Conservation (phyloP, 2,888 invertebrate species). For the Monopis laevigella region DNA sequence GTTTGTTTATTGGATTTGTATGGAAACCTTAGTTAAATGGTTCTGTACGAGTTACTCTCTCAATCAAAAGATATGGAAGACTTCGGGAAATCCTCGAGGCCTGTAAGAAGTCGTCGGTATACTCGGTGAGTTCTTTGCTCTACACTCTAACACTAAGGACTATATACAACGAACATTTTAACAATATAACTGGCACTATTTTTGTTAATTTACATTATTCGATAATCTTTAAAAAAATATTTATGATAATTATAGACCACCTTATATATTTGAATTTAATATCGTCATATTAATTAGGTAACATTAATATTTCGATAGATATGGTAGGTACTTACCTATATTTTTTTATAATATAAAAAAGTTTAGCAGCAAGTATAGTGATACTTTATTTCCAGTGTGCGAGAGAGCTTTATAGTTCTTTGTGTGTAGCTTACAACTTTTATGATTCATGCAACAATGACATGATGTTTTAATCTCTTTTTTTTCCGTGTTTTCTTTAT, state of each 20-base stretch:
- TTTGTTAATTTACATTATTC: too few relatives aligned
- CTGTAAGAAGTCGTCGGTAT: slow-evolving; percentile 76
- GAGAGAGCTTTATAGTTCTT: slow-evolving; percentile 6
- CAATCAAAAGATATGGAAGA: slow-evolving; percentile 24
- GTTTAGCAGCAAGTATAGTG: not conserved
- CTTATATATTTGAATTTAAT: too few relatives aligned
- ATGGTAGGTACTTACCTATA: too few relatives aligned
- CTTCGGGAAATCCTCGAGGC: slow-evolving; percentile 65
- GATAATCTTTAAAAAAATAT: too few relatives aligned
- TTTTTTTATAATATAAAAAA: too few relatives aligned
- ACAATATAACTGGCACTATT: too few relatives aligned
- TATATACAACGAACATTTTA: too few relatives aligned
- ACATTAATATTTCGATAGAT: too few relatives aligned
- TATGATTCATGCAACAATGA: slow-evolving; percentile 5
- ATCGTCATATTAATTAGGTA: too few relatives aligned
- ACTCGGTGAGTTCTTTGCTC: slow-evolving; percentile 76
- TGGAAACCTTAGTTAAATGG: slow-evolving; percentile 2
- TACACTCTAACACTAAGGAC: too few relatives aligned
- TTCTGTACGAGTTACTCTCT: slow-evolving; percentile 3
- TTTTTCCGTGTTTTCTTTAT: not conserved
- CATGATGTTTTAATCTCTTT: not conserved
- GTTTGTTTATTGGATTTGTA: slow-evolving; percentile 18
- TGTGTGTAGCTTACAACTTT: not conserved
- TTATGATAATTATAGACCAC: too few relatives aligned
- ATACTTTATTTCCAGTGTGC: not conserved